Conservation (phyloP, 2,113 vertebrate species). For the Elephantulus edwardii region DNA sequence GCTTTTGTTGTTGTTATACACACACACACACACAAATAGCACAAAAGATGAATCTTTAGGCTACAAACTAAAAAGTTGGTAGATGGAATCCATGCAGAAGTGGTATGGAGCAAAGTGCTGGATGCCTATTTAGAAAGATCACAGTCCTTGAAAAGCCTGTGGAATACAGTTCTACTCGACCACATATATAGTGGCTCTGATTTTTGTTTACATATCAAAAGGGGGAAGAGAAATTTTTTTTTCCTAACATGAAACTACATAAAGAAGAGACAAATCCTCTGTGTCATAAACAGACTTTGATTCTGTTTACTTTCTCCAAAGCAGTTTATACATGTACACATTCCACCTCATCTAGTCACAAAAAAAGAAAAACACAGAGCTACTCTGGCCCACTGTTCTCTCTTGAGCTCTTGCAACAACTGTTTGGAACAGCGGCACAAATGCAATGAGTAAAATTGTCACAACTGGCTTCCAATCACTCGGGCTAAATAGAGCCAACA, state of each 20-base stretch:
- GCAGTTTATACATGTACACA: neutral
- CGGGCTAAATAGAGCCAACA: slow-evolving; percentile 59
- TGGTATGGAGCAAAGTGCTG: neutral
- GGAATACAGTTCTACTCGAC: neutral
- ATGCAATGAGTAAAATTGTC: neutral
- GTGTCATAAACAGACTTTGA: neutral
- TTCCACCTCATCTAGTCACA: neutral
- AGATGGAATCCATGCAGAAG: neutral
- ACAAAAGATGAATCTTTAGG: neutral
- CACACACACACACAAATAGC: too few species aligned
- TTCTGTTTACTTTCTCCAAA: slow-evolving; percentile 24
- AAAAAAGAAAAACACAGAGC: neutral
- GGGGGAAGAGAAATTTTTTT: neutral
- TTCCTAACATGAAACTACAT: slow-evolving; percentile 27
- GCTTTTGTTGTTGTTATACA: too few species aligned
- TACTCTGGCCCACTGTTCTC: slow-evolving; percentile 19
- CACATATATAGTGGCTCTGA: neutral
- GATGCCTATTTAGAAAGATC: neutral
- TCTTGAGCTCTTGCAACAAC: slow-evolving; percentile 30
- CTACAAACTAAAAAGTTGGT: neutral
- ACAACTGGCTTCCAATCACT: slow-evolving; percentile 31
- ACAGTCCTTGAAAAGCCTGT: neutral
- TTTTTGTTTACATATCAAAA: neutral
- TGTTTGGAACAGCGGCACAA: slow-evolving; percentile 28
- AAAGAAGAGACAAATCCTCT: neutral